These are phyloP conservation scores for Apoda limacodes DNA, from an alignment of 2,888 invertebrate genomes.

Conservation along the genomic window DNA sequence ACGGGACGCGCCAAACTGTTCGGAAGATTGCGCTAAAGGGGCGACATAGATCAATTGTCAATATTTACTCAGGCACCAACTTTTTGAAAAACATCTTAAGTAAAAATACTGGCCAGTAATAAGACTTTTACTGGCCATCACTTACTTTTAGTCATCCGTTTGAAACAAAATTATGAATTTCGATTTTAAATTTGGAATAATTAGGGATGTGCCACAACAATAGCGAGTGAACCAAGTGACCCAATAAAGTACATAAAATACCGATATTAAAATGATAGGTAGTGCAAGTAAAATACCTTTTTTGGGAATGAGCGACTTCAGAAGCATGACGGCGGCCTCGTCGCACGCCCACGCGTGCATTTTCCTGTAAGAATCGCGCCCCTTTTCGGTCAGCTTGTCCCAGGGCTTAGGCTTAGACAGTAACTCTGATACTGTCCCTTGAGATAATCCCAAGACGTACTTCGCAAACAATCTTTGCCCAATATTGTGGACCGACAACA, in stretches of 20 bases:
- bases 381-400: constrained; percentile 99
- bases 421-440: constrained; percentile 98
- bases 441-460: constrained; percentile 95
- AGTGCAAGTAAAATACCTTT: no score
- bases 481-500: constrained; percentile 97
- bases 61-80: constrained; percentile 7
- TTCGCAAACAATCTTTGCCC: constrained; percentile 99
- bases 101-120: no score
- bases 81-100: no score
- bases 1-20: constrained; percentile 43
- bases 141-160: no score
- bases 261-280: no score
- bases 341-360: constrained; percentile 99
- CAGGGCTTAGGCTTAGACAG: constrained; percentile 99
- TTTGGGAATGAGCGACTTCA: constrained; percentile 98
- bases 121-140: no score
- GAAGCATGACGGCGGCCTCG: constrained; percentile 95
- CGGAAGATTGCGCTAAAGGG: constrained; percentile 42
- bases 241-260: no score
- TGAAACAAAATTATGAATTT: no score
- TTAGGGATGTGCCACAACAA: no score
- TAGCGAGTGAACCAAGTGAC: no score
- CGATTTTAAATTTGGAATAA: no score
- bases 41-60: constrained; percentile 27
- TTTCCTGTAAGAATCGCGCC: constrained; percentile 98